phyloP scores from a whole-genome alignment of 2,888 invertebrate species.

The Drosophila infuscata region DNA sequence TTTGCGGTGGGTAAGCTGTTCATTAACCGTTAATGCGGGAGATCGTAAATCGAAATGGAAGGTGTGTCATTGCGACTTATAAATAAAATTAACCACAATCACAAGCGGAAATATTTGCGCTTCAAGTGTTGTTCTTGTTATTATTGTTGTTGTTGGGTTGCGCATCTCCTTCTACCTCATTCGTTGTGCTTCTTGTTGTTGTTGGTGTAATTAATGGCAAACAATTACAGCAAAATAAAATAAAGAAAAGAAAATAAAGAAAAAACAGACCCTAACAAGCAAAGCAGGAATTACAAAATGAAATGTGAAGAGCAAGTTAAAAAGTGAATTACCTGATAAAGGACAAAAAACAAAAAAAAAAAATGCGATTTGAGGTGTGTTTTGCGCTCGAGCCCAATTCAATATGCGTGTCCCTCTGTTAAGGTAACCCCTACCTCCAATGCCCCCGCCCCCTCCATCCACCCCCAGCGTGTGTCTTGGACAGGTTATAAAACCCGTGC shows the following conservation, averaged over 20 bases:
- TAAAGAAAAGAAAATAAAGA: conserved; percentile 39
- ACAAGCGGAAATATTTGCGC: conserved; percentile 76
- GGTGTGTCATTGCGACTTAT: conserved; percentile 79
- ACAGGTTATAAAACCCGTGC: conserved; percentile 70
- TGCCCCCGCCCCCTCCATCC: not conserved
- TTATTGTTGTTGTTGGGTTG: conserved; percentile 55
- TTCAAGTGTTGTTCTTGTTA: conserved; percentile 31
- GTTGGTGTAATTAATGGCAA: conserved; percentile 81
- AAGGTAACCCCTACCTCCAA: not conserved
- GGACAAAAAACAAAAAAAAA: conserved; percentile 60
- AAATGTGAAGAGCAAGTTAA: conserved; percentile 79
- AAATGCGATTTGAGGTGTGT: conserved; percentile 76
- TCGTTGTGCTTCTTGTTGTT: conserved; percentile 52
- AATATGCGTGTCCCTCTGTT: conserved; percentile 33
- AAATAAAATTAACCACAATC: conserved; percentile 79
- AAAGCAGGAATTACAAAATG: conserved; percentile 70
- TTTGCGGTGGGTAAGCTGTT: conserved; percentile 43
- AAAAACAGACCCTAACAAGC: conserved; percentile 36
- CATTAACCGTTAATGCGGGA: conserved; percentile 71
- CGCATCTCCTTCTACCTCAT: conserved; percentile 38
- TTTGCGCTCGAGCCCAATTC: conserved; percentile 45
- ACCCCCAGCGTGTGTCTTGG: conserved; percentile 31
- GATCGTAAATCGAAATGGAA: conserved; percentile 75
- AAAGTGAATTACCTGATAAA: conserved; percentile 81
- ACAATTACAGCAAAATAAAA: conserved; percentile 76